phyloP scores from a whole-genome alignment of 1,140 invertebrate species.

The Drosophila repletoides region DNA sequence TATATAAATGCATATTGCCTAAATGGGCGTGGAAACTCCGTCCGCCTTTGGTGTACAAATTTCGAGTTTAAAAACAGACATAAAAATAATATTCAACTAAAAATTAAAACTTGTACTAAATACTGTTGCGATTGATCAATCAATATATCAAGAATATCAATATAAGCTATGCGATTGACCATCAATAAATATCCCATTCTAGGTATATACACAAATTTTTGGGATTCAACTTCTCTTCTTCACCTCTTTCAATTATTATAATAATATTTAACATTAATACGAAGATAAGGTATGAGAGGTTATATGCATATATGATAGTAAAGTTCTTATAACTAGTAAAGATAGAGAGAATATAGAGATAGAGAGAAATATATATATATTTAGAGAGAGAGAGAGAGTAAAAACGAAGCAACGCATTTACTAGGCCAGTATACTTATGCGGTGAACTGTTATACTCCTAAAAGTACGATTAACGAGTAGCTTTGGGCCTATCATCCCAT shows the following conservation, averaged over 20 bases:
- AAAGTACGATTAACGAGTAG: slow-evolving; percentile 31
- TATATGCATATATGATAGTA: slow-evolving; percentile 13
- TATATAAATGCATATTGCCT: not conserved
- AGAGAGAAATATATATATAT: not conserved
- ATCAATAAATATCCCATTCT: slow-evolving; percentile 28
- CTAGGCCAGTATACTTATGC: slow-evolving; percentile 38
- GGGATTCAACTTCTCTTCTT: not conserved
- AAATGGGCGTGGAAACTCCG: not conserved
- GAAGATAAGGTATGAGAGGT: slow-evolving; percentile 21
- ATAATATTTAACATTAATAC: slow-evolving; percentile 17
- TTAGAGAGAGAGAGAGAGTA: slow-evolving; percentile 17
- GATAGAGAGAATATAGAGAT: slow-evolving; percentile 10
- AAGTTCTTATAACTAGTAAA: slow-evolving; percentile 20
- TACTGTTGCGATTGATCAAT: slow-evolving; percentile 33
- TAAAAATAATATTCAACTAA: slow-evolving; percentile 53
- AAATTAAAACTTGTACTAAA: slow-evolving; percentile 62
- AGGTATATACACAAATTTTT: slow-evolving; percentile 43
- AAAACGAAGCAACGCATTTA: slow-evolving; percentile 33
- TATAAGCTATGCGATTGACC: slow-evolving; percentile 1
- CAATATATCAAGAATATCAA: not conserved
- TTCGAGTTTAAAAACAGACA: slow-evolving; percentile 46
- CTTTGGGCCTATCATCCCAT: slow-evolving; percentile 2
- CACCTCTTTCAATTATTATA: slow-evolving; percentile 7
- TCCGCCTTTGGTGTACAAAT: slow-evolving; percentile 18
- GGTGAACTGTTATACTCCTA: slow-evolving; percentile 27